Conservation (phyloP, 2,113 vertebrate genomes). For the Aphyosemion australe region DNA sequence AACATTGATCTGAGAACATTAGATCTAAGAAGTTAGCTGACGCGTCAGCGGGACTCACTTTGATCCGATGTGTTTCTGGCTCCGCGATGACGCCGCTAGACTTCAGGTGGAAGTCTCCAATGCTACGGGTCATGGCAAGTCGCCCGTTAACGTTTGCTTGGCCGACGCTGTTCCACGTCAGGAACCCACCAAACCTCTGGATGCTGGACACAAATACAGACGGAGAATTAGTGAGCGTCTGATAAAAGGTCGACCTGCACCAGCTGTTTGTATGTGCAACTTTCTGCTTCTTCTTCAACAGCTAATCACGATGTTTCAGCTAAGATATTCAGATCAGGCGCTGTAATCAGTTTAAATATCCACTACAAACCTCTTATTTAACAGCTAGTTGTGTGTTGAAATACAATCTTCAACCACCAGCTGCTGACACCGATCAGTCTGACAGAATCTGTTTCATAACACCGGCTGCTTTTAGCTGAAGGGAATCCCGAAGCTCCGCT, state of each 20-base stretch:
- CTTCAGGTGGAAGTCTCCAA: constrained; percentile 94
- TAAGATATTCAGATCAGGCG: too few species aligned
- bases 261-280: too few species aligned
- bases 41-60: constrained; percentile 72
- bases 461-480: not conserved
- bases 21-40: too few species aligned
- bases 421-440: too few species aligned
- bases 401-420: too few species aligned
- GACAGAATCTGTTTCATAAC: constrained; percentile 29
- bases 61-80: constrained; percentile 86
- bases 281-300: too few species aligned
- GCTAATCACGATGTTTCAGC: too few species aligned
- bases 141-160: constrained; percentile 93
- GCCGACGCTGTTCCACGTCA: constrained; percentile 94
- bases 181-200: constrained; percentile 86
- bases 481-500: constrained; percentile 22
- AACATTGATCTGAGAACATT: too few species aligned
- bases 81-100: constrained; percentile 88
- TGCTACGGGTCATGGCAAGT: constrained; percentile 94
- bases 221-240: accelerated
- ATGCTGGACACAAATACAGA: constrained; percentile 79
- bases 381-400: too few species aligned
- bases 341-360: too few species aligned
- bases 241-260: too few species aligned
- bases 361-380: too few species aligned